Evolutionary conservation across 2,888 invertebrate genomes (phyloP).

Genomic region (Chironomus tentans): DNA sequence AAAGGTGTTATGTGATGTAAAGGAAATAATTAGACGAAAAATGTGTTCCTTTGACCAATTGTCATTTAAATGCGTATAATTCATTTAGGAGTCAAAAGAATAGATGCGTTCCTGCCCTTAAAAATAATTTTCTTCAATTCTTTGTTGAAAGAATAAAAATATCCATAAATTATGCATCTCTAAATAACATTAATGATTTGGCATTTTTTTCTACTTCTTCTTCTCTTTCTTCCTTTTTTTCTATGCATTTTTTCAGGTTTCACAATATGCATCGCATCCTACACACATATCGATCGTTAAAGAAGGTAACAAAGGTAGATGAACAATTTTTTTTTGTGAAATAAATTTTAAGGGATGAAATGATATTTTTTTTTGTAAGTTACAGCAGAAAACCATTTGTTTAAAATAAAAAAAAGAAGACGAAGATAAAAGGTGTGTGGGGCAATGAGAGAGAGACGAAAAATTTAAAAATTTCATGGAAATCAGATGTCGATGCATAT

Average conservation of each 20-base stretch:
- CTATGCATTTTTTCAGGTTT: not conserved
- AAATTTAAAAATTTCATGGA: constrained; percentile 24
- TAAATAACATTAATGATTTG: constrained; percentile 24
- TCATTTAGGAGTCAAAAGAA: no score
- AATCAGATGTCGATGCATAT: constrained; percentile 27
- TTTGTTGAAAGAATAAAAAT: not conserved
- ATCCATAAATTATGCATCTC: constrained; percentile 27
- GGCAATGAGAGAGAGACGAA: not conserved
- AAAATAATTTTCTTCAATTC: not conserved
- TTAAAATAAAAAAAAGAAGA: not conserved
- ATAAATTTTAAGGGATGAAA: constrained; percentile 24
- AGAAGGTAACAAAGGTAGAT: constrained; percentile 16
- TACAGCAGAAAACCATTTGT: constrained; percentile 8
- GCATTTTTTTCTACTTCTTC: constrained; percentile 12
- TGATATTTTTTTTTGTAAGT: not conserved
- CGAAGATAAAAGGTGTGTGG: constrained; percentile 5
- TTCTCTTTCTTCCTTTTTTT: not conserved
- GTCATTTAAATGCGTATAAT: constrained; percentile 25
- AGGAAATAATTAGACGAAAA: constrained; percentile 21
- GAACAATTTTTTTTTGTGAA: no score
- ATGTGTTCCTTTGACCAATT: not conserved
- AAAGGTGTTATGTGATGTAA: constrained; percentile 12
- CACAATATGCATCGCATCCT: constrained; percentile 16
- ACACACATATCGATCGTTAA: constrained; percentile 15
- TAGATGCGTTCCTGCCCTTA: not conserved